Percentiles rank a stretch among this genome's conserved stretches.
phyloP scores from a whole-genome alignment of 1,140 invertebrate genomes.

The Nasonia giraulti region DNA sequence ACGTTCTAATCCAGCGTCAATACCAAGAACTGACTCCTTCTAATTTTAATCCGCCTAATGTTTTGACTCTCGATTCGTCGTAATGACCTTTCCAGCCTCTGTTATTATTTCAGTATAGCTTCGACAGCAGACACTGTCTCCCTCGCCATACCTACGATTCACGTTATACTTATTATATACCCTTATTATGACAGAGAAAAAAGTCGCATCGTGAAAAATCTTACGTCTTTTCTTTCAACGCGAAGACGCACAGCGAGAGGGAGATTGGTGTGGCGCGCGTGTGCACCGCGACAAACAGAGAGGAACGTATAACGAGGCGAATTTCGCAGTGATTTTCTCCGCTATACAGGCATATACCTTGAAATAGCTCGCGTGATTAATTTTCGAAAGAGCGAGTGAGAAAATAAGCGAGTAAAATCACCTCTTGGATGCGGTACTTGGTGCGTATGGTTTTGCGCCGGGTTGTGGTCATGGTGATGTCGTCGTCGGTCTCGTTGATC shows the following conservation, averaged over 20 bases:
- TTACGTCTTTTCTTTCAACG: neutral
- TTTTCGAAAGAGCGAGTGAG: too few relatives aligned
- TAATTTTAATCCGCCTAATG: constrained; percentile 1
- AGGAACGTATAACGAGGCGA: neutral
- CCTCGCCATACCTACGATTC: too few relatives aligned
- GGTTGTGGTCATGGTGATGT: constrained; percentile 77
- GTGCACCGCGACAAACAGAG: too few relatives aligned
- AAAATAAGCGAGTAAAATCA: constrained; percentile 65
- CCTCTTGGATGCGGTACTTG: constrained; percentile 81
- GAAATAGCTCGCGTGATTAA: too few relatives aligned
- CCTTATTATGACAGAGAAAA: too few relatives aligned
- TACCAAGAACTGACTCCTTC: neutral
- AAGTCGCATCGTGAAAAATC: too few relatives aligned
- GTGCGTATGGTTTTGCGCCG: constrained; percentile 78
- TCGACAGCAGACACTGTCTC: neutral
- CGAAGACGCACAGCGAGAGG: too few relatives aligned
- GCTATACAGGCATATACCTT: too few relatives aligned
- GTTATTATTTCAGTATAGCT: neutral
- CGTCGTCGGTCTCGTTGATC: constrained; percentile 71
- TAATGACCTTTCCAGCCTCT: neutral
- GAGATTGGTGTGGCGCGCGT: too few relatives aligned
- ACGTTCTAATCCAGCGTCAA: neutral
- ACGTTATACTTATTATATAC: too few relatives aligned
- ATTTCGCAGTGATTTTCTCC: neutral
- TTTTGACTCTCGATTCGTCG: neutral